Evolutionary conservation across 2,888 invertebrate genomes (phyloP).

Genomic region (Octonoba sinensis): DNA sequence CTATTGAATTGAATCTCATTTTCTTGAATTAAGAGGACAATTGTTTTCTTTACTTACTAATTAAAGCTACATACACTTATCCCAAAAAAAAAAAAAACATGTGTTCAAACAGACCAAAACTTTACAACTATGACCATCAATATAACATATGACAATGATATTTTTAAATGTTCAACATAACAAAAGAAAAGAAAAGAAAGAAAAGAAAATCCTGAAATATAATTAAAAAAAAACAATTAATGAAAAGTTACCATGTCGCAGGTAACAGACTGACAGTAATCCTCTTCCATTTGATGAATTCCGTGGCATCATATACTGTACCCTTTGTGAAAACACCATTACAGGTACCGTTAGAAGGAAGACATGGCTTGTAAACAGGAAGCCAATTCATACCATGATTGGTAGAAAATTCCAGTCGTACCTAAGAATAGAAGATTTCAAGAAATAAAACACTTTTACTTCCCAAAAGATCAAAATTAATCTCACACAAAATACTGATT

Average conservation of each 20-base stretch:
- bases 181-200: no score
- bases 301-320: slow-evolving; percentile 70
- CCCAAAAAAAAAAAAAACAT: not conserved
- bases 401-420: slow-evolving; percentile 71
- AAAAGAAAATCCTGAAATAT: no score
- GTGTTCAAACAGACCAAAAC: not conserved
- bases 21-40: no score
- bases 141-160: no score
- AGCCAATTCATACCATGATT: slow-evolving; percentile 72
- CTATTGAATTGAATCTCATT: no score
- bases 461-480: slow-evolving; percentile 5
- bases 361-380: slow-evolving; percentile 70
- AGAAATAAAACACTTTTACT: not conserved
- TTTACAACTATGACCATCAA: not conserved
- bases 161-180: no score
- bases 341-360: slow-evolving; percentile 68
- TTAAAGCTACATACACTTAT: no score
- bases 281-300: slow-evolving; percentile 70
- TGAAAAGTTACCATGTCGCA: slow-evolving; percentile 69
- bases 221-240: no score
- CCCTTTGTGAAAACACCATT: slow-evolving; percentile 70
- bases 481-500: not conserved
- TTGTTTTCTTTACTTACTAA: no score
- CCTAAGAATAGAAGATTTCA: slow-evolving; percentile 67
- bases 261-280: slow-evolving; percentile 70